Base-by-base conservation (phyloP, 2,888 invertebrate species). In the Drosophila anomalata region DNA sequence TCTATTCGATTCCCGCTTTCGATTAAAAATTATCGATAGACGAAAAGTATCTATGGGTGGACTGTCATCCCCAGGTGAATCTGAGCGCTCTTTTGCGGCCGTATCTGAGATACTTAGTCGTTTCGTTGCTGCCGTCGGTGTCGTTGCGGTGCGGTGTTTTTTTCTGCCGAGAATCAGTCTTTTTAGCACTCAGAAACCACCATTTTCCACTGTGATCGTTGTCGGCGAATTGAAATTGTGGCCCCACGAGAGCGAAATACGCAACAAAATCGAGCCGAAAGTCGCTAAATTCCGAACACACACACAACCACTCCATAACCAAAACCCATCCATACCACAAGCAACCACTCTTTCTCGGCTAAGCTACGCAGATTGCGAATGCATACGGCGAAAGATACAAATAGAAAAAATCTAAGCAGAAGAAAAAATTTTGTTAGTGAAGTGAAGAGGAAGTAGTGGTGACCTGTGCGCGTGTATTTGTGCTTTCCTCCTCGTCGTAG, bases 371-470 rank as follows among this genome's bases (percentile, higher is more conserved):
- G 70, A 87, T 86, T 85, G 86, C 82, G 82, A 82, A 85, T 82
- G 82, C 86, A 82, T 81, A 76, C 55, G 60, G 58, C 69, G 52
- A 79, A 81, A 89, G 76, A 88, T 78, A 89, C 85, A 76, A 78
- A 78, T 82, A 80, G 71, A 88, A 76, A 79, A 88, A 76, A 72
- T 77, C 70, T 60, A 75, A 77, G 79, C 78, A 78, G 58, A 73
- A 76, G 68, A 78, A 84, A 85, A 85, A 89, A 78, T 75, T 55
- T 67, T 60, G 69, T 71, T 76, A 66, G 75, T 71, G 74, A 79
- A 88, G 77, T 78, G 77, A 86, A 88, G 86, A 60, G 74, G 72
- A 76, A 85, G 88, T 80, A 89, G 82, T 89, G 86, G 89, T 84
- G 84, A 84, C 83, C 83, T 87, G 75, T 71, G 65, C 71, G 66